Percentiles rank a stretch among this genome's conserved stretches.
phyloP scores from a whole-genome alignment of 2,888 invertebrate species.

The Alitta virens region DNA sequence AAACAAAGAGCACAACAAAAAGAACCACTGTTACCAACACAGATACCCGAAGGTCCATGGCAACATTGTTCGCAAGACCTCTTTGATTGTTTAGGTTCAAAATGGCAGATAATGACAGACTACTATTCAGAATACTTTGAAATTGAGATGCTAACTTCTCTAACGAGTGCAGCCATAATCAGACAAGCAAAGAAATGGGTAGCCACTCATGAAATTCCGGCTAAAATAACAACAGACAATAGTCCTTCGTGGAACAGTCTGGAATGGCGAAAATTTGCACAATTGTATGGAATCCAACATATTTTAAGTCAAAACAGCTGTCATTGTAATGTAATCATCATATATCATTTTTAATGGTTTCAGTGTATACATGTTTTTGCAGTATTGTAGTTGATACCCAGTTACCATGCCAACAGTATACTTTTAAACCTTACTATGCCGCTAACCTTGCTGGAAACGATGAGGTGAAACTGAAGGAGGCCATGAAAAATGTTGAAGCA shows the following conservation, averaged over 20 bases:
- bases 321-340: no score
- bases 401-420: no score
- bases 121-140: slow-evolving; percentile 23
- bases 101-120: slow-evolving; percentile 16
- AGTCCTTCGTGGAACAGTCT: slow-evolving; percentile 21
- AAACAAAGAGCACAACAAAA: slow-evolving; percentile 1
- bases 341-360: no score
- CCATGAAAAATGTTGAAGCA: no score
- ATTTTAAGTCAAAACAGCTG: no score
- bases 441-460: no score
- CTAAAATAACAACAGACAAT: slow-evolving; percentile 15
- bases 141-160: slow-evolving; percentile 9
- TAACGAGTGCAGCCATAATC: slow-evolving; percentile 1
- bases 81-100: slow-evolving; percentile 17
- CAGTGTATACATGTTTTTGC: no score
- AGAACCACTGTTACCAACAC: slow-evolving; percentile 2
- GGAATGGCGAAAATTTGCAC: slow-evolving; percentile 13
- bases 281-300: slow-evolving; percentile 10
- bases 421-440: no score
- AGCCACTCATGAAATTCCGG: slow-evolving; percentile 17
- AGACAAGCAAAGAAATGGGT: slow-evolving; percentile 19
- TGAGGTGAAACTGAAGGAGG: no score
- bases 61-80: slow-evolving; percentile 17
- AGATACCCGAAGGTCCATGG: slow-evolving; percentile 15
- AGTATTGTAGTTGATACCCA: no score